A percentile compares a stretch with the other conserved stretches of the same genome.
Conservation (phyloP, 2,888 invertebrate genomes). For the Mystacides longicornis region DNA sequence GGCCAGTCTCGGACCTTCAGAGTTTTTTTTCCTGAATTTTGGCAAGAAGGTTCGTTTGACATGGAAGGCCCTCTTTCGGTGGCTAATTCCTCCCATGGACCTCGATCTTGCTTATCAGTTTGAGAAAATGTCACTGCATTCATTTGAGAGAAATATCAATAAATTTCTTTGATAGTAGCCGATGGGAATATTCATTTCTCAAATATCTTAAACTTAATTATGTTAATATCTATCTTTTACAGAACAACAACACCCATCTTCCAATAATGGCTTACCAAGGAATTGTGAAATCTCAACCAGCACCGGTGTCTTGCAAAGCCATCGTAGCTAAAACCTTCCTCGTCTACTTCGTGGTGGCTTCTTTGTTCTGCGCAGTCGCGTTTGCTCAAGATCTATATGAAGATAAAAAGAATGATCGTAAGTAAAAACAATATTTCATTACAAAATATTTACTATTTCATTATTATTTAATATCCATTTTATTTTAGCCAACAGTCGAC, state of each 20-base stretch:
- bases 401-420: conserved; percentile 23
- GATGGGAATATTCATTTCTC: not conserved
- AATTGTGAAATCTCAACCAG: not conserved
- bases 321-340: conserved; percentile 8
- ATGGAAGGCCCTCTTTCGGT: no score
- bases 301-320: not conserved
- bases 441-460: not conserved
- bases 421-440: conserved; percentile 6
- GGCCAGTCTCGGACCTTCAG: no score
- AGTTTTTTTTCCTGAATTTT: no score
- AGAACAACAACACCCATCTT: not conserved
- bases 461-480: not conserved
- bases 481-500: conserved; percentile 30
- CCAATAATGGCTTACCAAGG: not conserved
- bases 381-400: conserved; percentile 19
- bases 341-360: conserved; percentile 12
- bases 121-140: no score
- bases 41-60: no score
- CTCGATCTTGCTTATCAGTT: no score
- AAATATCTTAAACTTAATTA: not conserved
- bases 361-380: conserved; percentile 10
- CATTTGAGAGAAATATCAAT: no score
- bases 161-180: no score
- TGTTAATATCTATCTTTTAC: not conserved
- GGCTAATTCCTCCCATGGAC: no score